A percentile compares a stretch with the other conserved stretches of the same genome.
phyloP scores from a whole-genome alignment of 1,140 invertebrate genomes.

The Heliconius eleuchia region DNA sequence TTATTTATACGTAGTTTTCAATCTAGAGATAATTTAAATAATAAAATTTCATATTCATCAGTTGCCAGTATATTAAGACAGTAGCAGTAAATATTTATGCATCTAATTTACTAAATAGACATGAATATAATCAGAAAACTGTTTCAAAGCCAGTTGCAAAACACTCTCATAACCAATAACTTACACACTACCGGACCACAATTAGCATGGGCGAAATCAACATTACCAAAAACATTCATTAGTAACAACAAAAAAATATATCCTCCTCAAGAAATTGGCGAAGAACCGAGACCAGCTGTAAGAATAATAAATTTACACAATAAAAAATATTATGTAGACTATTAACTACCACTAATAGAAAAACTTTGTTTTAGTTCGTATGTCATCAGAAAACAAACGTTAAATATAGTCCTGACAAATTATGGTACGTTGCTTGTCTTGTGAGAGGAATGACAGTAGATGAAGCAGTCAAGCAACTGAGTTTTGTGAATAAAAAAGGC shows the following conservation, averaged over 20 bases:
- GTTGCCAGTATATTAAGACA: too few species aligned
- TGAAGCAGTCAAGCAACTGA: conserved; percentile 95
- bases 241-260: conserved; percentile 88
- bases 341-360: background rate
- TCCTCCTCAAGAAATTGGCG: conserved; percentile 88
- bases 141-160: background rate
- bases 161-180: conserved; percentile 25
- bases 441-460: conserved; percentile 96
- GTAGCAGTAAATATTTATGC: background rate
- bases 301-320: conserved; percentile 60
- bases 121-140: conserved; percentile 5
- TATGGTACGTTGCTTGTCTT: conserved; percentile 94
- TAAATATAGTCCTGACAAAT: conserved; percentile 94
- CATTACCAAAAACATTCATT: conserved; percentile 80
- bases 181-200: conserved; percentile 54
- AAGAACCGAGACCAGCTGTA: conserved; percentile 91
- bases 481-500: conserved; percentile 92
- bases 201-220: conserved; percentile 63
- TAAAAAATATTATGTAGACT: background rate
- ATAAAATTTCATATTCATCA: too few species aligned
- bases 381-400: conserved; percentile 92
- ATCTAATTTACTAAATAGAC: background rate
- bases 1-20: too few species aligned
- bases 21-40: too few species aligned
- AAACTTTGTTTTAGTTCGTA: conserved; percentile 86